Percentiles rank a stretch among this genome's conserved stretches.
Evolutionary conservation across 2,888 invertebrate genomes (phyloP).

Genomic region (Meliscaeva auricollis): DNA sequence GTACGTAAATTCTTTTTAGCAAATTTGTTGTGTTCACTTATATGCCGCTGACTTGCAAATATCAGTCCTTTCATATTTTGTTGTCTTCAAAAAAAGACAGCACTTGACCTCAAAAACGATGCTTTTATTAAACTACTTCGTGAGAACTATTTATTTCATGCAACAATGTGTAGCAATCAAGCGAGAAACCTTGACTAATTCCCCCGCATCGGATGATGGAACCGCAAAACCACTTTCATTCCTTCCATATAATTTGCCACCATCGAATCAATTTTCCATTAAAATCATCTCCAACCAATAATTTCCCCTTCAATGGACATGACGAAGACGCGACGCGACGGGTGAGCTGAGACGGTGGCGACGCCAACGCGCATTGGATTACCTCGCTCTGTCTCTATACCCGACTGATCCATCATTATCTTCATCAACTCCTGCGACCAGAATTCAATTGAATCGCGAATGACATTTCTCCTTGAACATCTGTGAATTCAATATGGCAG

Average conservation of each 20-base stretch:
- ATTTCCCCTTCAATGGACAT: constrained; percentile 33
- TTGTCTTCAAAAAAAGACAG: neutral
- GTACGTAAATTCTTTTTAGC: neutral
- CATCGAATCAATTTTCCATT: constrained; percentile 65
- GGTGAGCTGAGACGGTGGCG: no score
- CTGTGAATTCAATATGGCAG: neutral
- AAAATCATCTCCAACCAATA: constrained; percentile 58
- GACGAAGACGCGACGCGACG: neutral
- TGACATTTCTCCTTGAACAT: constrained; percentile 22
- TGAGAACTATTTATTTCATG: constrained; percentile 29
- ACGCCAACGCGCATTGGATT: neutral
- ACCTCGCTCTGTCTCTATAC: neutral
- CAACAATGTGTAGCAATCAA: constrained; percentile 55
- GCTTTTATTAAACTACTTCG: constrained; percentile 11
- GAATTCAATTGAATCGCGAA: constrained; percentile 51
- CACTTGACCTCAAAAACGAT: constrained; percentile 29
- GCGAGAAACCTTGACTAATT: constrained; percentile 67
- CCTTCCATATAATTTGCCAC: constrained; percentile 51
- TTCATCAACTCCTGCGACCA: constrained; percentile 24
- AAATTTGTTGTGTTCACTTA: neutral
- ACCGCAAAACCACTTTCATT: constrained; percentile 63
- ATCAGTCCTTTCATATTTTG: constrained; percentile 1
- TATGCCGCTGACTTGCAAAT: neutral
- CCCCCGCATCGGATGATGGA: constrained; percentile 2
- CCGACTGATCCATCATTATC: constrained; percentile 38